phyloP scores from a whole-genome alignment of 2,888 invertebrate genomes.

The Herminia tarsipennalis region DNA sequence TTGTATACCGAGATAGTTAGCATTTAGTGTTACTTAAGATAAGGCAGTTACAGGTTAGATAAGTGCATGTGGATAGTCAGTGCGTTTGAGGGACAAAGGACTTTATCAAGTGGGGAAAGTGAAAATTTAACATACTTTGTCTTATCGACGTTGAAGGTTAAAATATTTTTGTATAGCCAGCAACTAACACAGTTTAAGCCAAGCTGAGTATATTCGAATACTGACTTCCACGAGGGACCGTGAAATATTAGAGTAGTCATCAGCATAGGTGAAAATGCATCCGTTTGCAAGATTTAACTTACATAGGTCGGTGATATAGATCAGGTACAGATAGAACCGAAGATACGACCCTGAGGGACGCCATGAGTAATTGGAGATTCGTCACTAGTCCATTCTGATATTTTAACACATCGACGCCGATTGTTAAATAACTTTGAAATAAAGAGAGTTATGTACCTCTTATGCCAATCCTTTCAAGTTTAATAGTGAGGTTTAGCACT shows the following conservation, averaged over 20 bases:
- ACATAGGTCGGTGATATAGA: neutral
- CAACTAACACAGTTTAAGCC: neutral
- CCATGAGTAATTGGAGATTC: no score
- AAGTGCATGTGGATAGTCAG: neutral
- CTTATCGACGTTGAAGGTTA: neutral
- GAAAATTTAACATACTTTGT: neutral
- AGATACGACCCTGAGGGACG: no score
- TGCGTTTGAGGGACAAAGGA: neutral
- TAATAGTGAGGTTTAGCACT: no score
- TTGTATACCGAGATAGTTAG: neutral
- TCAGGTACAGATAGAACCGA: neutral
- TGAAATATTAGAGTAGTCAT: neutral
- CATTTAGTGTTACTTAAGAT: no score
- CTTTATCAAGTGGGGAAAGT: neutral
- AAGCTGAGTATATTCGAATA: neutral
- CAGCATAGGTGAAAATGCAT: neutral
- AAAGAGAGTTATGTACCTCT: no score
- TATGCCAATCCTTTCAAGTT: no score
- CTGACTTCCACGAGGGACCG: neutral
- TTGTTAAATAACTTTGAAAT: no score
- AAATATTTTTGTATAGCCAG: neutral
- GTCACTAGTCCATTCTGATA: neutral
- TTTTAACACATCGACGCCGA: no score
- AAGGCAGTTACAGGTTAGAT: neutral
- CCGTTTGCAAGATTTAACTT: neutral